Evolutionary conservation across 2,888 invertebrate species (phyloP), one percentile per base, ranked within the genome.

Genomic region (Leptopilina myrica): DNA sequence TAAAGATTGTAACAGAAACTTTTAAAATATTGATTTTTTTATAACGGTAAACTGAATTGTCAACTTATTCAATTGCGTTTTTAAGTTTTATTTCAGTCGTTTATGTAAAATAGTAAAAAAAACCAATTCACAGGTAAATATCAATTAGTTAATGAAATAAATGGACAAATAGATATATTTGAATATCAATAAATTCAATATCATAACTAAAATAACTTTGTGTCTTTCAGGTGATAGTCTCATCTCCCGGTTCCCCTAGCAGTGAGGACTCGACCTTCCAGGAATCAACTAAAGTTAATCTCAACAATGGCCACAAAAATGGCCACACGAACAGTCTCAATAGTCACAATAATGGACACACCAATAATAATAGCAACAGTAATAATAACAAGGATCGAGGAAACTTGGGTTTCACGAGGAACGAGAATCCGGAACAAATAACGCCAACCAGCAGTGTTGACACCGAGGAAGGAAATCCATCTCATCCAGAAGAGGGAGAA

Each of bases 241-340:
- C 95, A 90, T 95, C 96, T 90, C 96, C 96, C 94, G 96, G 96
- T 94, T 96, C 96, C 91, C 96, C 96, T 94, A 96, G 96, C 94
- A 96, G 96, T 93, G 96, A 96, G 89, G 96, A 96, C 87, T 96
- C 95, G 91, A 95, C 95, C 89, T 96, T 96, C 87, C 96, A 96
- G 87, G 96, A 95, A 89, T 95, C 95, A 84, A 94, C 95, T 91
- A 95, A 95, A 90, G 95, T 95, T 92, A 93, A 73, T 67, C 92
- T 76, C 75, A 76, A 80, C 43, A 81, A 80, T 64, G 80, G 92
- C 84, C 92, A 92, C 83, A 90, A 92, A 84, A 89, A 92, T 75
- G 92, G 79, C 49, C 77, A 80, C 66, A 64, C 65, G 77, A 67
- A 78, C 79, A 66, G 76, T 67, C 79, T 77, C 80, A 77, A 40